These are phyloP conservation scores for Serrognathus titanus DNA, from an alignment of 2,888 invertebrate genomes.

Conservation along the genomic window DNA sequence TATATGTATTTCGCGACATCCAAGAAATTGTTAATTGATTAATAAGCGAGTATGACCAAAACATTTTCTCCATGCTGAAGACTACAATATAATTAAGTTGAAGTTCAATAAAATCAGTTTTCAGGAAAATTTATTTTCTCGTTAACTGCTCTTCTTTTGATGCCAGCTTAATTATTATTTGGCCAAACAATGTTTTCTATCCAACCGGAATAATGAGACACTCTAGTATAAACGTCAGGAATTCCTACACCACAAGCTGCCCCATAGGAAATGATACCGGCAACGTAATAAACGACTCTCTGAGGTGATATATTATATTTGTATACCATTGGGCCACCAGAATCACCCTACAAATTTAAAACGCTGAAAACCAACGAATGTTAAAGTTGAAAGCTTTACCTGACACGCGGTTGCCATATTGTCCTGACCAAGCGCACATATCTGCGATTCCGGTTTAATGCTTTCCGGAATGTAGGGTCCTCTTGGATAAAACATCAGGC, in stretches of 20 bases:
- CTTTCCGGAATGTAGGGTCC: not conserved
- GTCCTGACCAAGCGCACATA: not conserved
- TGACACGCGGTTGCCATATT: too few species aligned
- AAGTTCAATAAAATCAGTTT: too few species aligned
- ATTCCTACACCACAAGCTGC: conserved; percentile 42
- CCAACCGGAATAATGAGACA: conserved; percentile 47
- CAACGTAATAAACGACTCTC: not conserved
- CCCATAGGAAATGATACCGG: conserved; percentile 51
- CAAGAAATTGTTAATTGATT: too few species aligned
- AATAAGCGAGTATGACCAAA: too few species aligned
- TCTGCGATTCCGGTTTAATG: not conserved
- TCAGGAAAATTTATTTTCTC: too few species aligned
- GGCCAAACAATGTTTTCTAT: conserved; percentile 49
- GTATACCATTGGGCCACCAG: conserved; percentile 60
- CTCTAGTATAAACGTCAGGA: conserved; percentile 48
- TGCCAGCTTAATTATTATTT: not conserved
- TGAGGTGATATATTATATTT: conserved; percentile 31
- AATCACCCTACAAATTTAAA: conserved; percentile 52
- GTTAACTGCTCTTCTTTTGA: too few species aligned
- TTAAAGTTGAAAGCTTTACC: too few species aligned
- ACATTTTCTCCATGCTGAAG: too few species aligned
- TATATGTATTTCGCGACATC: too few species aligned
- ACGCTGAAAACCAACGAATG: not conserved
- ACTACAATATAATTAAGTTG: too few species aligned
- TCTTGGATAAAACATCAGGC: not conserved